phyloP scores from a whole-genome alignment of 2,888 invertebrate genomes.

The Amphipyra tragopoginis region DNA sequence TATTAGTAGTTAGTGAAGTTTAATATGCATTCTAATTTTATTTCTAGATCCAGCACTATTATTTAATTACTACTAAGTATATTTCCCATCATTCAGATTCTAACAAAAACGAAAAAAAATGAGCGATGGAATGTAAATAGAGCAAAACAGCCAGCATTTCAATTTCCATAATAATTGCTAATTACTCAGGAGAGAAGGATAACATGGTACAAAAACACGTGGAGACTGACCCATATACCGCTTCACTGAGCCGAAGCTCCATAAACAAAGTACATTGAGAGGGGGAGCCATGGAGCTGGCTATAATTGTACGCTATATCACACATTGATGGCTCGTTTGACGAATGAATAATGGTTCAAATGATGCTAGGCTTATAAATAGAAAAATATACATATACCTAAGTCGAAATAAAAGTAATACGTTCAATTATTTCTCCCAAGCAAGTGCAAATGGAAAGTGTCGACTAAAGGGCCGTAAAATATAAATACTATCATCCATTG shows the following conservation, averaged over 20 bases:
- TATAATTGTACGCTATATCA: constrained; percentile 50
- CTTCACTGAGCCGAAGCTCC: constrained; percentile 47
- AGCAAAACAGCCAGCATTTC: constrained; percentile 8
- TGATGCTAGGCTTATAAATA: no score
- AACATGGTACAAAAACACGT: constrained; percentile 45
- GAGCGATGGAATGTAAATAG: constrained; percentile 13
- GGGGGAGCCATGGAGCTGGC: constrained; percentile 42
- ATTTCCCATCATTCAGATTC: not conserved
- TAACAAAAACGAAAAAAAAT: not conserved
- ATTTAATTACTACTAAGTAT: not conserved
- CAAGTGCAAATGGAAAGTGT: no score
- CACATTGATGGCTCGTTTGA: constrained; percentile 45
- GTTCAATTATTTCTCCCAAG: no score
- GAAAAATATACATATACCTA: no score
- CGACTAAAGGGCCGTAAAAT: no score
- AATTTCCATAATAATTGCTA: constrained; percentile 40
- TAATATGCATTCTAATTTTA: no score
- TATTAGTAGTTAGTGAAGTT: no score
- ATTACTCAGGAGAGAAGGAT: constrained; percentile 39
- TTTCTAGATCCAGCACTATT: not conserved
- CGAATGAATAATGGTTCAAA: constrained; percentile 21
- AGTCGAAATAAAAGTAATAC: no score
- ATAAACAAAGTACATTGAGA: constrained; percentile 54
- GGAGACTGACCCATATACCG: constrained; percentile 63
- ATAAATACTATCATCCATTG: no score